Evolutionary conservation across 2,797 vertebrate species (phyloP).

Genomic region (Hybognathus amarus): DNA sequence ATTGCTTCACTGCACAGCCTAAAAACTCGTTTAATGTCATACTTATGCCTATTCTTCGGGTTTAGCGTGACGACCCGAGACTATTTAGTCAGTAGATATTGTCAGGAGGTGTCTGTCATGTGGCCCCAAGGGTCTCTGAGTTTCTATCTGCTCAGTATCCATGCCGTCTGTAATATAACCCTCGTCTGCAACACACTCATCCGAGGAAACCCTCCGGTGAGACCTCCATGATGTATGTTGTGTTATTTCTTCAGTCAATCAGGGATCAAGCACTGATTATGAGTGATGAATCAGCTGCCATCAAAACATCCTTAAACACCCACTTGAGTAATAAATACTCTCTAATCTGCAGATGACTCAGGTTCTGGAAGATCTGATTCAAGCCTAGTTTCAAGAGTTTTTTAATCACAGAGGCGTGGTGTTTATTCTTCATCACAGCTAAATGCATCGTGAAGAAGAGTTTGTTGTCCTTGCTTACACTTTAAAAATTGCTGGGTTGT

Average conservation of each 20-base stretch:
- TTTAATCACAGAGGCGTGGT: neutral
- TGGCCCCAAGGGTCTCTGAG: neutral
- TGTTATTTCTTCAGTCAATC: conserved; percentile 19
- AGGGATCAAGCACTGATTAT: conserved; percentile 5
- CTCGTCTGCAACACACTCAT: neutral
- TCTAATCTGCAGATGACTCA: conserved; percentile 18
- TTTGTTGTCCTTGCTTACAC: neutral
- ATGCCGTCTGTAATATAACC: neutral
- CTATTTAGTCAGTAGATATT: conserved; percentile 29
- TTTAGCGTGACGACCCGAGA: conserved; percentile 22
- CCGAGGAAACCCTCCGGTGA: conserved; percentile 14
- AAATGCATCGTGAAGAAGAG: neutral
- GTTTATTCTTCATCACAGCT: neutral
- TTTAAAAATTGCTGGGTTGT: no score
- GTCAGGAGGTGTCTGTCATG: conserved; percentile 36
- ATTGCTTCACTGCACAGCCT: conserved; percentile 32
- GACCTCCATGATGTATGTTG: conserved; percentile 6
- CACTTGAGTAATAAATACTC: conserved; percentile 35
- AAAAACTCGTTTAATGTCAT: conserved; percentile 38
- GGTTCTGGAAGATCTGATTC: conserved; percentile 21
- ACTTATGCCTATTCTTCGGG: conserved; percentile 15
- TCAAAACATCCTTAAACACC: conserved; percentile 27
- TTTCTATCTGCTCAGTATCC: conserved; percentile 9
- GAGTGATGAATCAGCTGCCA: conserved; percentile 16
- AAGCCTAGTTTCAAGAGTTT: conserved; percentile 1